Base-by-base conservation (phyloP, 2,797 vertebrate species). In the Scyliorhinus canicula region DNA sequence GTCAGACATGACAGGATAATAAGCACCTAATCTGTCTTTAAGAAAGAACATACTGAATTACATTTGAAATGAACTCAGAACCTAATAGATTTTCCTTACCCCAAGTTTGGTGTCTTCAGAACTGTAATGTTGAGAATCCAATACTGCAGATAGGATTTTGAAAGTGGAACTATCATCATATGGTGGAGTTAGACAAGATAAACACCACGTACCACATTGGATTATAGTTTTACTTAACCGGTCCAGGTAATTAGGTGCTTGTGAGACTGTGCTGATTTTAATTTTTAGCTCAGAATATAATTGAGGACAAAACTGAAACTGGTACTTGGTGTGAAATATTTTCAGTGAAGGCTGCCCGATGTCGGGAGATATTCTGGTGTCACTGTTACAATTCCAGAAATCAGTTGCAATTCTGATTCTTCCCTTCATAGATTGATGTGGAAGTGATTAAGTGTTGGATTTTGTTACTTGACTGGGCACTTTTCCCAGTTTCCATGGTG, bases 401-500 rank as follows among this genome's bases (percentile, higher is more conserved):
- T 35, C 26, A 55, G 19, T 63, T 57, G 35, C 88, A 91, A 55
- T 16, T 57, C 57, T 88, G n/a, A 91, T 91, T 91, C 57, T 40
- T 40, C 35, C 26, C 88, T 63, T 63, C 2, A 4, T 40, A n/a
- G 85, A 65, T 63, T 91, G 88, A 91, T 91, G 57, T 21, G 65
- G 40, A 91, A 44, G 35, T 91, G n/a, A 40, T 91, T 91, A 63
- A 91, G 55, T 90, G 4, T n/a, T n/a, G 57, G 88, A 91, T 91
- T 44, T 40, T 26, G 65, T 91, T 24, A 65, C 12, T 57, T 44
- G 44, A 65, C 57, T 91, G 57, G 88, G 88, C 88, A 91, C 19
- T 63, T 40, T 91, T 91, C 88, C 88, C 88, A 9, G 88, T 91
- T 91, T 91, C 88, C 88, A 63, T 91, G 57, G 88, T 91, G 88